phyloP scores from a whole-genome alignment of 2,888 invertebrate genomes.

The Adineta ricciae region DNA sequence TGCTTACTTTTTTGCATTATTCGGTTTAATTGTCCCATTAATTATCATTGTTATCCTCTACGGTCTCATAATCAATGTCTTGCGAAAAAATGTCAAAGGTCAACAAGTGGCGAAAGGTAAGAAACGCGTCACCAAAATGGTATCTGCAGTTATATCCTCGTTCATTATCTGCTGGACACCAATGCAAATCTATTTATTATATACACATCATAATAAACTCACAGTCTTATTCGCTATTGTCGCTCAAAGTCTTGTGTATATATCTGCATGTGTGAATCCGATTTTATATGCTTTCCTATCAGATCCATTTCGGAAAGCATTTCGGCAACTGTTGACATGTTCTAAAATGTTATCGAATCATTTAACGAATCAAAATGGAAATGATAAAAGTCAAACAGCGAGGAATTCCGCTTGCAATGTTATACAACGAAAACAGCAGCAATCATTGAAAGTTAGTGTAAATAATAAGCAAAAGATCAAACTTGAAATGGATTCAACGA shows the following conservation, averaged over 20 bases:
- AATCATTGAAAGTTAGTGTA: not conserved
- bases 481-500: not conserved
- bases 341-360: not conserved
- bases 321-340: conserved; percentile 8
- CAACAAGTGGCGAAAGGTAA: conserved; percentile 72
- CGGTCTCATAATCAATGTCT: conserved; percentile 72
- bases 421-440: not conserved
- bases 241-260: conserved; percentile 61
- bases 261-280: conserved; percentile 86
- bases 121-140: conserved; percentile 79
- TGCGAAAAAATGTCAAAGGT: conserved; percentile 60
- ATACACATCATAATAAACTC: conserved; percentile 39
- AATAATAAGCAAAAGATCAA: not conserved
- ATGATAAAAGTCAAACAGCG: not conserved
- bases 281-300: conserved; percentile 85
- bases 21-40: conserved; percentile 77
- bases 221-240: conserved; percentile 38
- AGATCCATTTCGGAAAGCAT: conserved; percentile 73
- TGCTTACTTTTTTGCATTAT: conserved; percentile 61
- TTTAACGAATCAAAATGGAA: not conserved
- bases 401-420: not conserved
- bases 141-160: conserved; percentile 76
- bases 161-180: conserved; percentile 90
- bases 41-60: conserved; percentile 75
- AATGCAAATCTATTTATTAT: conserved; percentile 60